phyloP scores from a whole-genome alignment of 37 sponge, comb jelly and placozoan genomes.

The Diacarnus erythraeanus region DNA sequence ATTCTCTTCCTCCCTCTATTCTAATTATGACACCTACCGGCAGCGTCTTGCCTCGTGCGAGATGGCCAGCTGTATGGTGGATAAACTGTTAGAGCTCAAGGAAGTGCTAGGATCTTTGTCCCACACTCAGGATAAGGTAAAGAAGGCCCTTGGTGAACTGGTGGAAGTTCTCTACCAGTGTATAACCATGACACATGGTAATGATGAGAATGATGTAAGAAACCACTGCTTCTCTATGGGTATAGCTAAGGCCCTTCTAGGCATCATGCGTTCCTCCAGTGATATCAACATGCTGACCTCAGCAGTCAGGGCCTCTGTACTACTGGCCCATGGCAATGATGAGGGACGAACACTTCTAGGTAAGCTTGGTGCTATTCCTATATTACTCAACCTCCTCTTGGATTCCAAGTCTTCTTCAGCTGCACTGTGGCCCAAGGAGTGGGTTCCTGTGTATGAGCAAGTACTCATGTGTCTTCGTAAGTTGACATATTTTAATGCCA shows the following conservation, averaged over 20 bases:
- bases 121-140: constrained; percentile 1
- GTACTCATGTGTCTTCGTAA: constrained; percentile 35
- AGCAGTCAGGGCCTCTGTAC: constrained; percentile 12
- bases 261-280: constrained; percentile 30
- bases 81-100: background rate
- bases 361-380: background rate
- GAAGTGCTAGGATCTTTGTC: constrained; percentile 13
- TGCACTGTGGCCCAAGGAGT: background rate
- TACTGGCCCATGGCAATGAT: constrained; percentile 30
- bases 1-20: too few relatives aligned
- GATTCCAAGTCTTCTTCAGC: background rate
- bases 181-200: background rate
- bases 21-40: too few relatives aligned
- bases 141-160: background rate
- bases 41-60: too few relatives aligned
- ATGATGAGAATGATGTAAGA: background rate
- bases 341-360: constrained; percentile 17
- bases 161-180: background rate
- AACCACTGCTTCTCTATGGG: constrained; percentile 9
- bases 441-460: constrained; percentile 39
- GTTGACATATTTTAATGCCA: constrained; percentile 31
- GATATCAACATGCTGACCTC: background rate
- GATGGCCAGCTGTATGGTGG: too few relatives aligned
- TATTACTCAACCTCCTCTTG: constrained; percentile 19
- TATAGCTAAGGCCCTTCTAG: constrained; percentile 29